Percentiles rank a stretch among this genome's conserved stretches.
These are phyloP conservation scores for Theretra japonica DNA, from an alignment of 2,888 invertebrate genomes.

Conservation along the genomic window DNA sequence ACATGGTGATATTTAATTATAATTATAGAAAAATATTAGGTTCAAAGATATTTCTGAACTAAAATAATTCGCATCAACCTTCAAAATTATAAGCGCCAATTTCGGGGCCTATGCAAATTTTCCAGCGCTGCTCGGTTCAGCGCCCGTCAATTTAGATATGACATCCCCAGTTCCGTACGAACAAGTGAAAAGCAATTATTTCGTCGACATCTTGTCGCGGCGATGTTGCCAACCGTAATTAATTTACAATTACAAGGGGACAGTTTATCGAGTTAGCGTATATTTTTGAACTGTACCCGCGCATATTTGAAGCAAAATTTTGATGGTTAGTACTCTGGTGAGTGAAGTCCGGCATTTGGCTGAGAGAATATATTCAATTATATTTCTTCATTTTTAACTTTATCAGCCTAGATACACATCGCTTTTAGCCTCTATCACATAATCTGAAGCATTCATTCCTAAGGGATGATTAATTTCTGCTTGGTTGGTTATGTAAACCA, in stretches of 20 bases:
- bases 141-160: conserved; percentile 36
- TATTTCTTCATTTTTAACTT: too few relatives aligned
- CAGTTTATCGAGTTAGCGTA: conserved; percentile 51
- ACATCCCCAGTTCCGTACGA: conserved; percentile 24
- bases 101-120: conserved; percentile 27
- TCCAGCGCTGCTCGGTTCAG: conserved; percentile 33
- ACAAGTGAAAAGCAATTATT: conserved; percentile 54
- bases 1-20: too few relatives aligned
- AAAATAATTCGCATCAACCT: not conserved
- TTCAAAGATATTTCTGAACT: not conserved
- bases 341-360: not conserved
- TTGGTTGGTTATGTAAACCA: too few relatives aligned
- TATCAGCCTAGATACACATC: too few relatives aligned
- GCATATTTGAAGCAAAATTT: not conserved
- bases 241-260: conserved; percentile 49
- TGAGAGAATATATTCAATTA: too few relatives aligned
- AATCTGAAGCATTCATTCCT: too few relatives aligned
- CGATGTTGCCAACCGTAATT: conserved; percentile 48
- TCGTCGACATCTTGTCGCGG: conserved; percentile 40
- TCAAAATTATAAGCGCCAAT: conserved; percentile 16
- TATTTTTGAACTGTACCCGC: conserved; percentile 43
- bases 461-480: too few relatives aligned
- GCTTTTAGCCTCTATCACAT: too few relatives aligned
- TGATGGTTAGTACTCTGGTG: not conserved
- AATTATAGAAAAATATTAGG: too few relatives aligned